phyloP scores from a whole-genome alignment of 2,888 invertebrate species.

The Drosophila dives region DNA sequence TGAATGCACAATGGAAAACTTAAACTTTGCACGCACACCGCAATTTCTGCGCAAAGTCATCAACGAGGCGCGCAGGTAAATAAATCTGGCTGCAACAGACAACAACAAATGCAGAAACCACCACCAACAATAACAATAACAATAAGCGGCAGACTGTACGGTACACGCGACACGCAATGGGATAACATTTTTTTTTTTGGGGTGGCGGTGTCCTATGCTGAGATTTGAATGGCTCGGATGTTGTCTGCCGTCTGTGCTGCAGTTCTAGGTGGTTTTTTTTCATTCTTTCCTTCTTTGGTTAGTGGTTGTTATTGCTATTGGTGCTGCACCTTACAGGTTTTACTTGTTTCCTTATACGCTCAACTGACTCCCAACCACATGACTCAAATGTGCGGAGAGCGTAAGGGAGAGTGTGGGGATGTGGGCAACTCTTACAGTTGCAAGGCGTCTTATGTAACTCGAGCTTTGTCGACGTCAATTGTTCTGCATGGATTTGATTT shows the following conservation, averaged over 20 bases:
- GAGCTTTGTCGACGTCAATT: conserved; percentile 69
- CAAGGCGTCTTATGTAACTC: conserved; percentile 75
- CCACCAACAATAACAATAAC: conserved; percentile 34
- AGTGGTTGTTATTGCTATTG: conserved; percentile 37
- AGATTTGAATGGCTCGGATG: conserved; percentile 23
- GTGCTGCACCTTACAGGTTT: conserved; percentile 77
- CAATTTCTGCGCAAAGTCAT: conserved; percentile 84
- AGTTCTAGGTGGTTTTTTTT: conserved; percentile 21
- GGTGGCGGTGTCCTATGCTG: conserved; percentile 34
- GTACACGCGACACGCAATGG: conserved; percentile 6
- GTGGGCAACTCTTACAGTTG: conserved; percentile 22
- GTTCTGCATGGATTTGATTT: conserved; percentile 45
- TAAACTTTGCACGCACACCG: conserved; percentile 83
- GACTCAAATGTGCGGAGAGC: conserved; percentile 1
- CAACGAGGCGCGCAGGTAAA: conserved; percentile 81
- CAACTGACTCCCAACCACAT: conserved; percentile 33
- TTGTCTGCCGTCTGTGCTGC: conserved; percentile 40
- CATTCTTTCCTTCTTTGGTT: background rate
- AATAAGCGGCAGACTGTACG: conserved; percentile 31
- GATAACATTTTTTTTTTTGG: conserved; percentile 13
- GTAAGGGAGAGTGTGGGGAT: background rate
- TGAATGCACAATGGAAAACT: conserved; percentile 82
- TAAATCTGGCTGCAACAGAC: conserved; percentile 45
- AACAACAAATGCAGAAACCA: conserved; percentile 40
- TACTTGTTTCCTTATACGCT: conserved; percentile 58